Evolutionary conservation across 2,113 vertebrate genomes (phyloP), one percentile per base, ranked within the genome.

Genomic region (Crocuta crocuta): DNA sequence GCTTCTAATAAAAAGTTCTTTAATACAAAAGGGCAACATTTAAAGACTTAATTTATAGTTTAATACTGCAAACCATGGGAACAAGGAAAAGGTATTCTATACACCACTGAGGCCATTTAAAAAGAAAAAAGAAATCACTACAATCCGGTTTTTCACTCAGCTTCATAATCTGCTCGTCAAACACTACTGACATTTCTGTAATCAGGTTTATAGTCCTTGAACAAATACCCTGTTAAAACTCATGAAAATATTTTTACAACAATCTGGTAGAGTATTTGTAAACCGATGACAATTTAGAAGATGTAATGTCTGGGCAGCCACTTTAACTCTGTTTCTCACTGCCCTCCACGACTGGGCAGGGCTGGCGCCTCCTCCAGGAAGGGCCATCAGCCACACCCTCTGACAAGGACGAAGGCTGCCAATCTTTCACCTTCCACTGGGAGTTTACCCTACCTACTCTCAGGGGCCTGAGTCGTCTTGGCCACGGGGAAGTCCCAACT

Each of bases 1-100:
- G 33, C 89, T 92, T 68, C 93, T 81, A 92, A 94, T 93, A 80
- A 97, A 90, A 24, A 90, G 28, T 2, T 0, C 26, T 81, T 89
- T 94, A 97, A 93, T 53, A 87, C 45, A 89, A 5, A 92, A 95
- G 5, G 33, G 4, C 31, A 95, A 73, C 23, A n/a, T 82, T 73
- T 94, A 91, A 70, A 92, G 88, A 50, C 17, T n/a, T 70, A 28
- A 53, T 89, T 74, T 73, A 85, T 39, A 92, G 17, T 48, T 89
- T 61, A 93, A 79, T 50, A 65, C 5, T n/a, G 31, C 39, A 15
- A 23, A 31, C 50, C 70, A 26, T 11, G 6, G 74, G 13, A 68
- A 85, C 1, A 5, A 87, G 28, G 35, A 86, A 43, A 55, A 71
- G 7, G 16, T 11, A 78, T 21, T 35, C 89, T 31, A 79, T 3